Base-by-base conservation (phyloP, 1,140 invertebrate genomes). In the Caenorhabditis briggsae region DNA sequence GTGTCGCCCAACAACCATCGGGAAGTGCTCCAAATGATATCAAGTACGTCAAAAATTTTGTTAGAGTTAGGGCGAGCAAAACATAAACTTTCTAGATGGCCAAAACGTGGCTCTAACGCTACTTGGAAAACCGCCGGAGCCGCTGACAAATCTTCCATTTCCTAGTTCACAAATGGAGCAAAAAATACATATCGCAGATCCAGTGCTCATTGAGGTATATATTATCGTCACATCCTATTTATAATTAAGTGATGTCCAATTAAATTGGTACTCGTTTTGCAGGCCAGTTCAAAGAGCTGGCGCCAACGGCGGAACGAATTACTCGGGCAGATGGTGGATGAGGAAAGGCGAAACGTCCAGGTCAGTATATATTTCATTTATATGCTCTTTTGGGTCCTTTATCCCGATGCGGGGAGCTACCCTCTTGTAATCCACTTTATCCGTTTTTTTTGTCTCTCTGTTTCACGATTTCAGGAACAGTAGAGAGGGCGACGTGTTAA, bases 11-110 rank as follows among this genome's bases (percentile, higher is more conserved):
- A 95, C 90, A 97, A 96, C 90, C 97, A 98, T 92, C 95, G 95
- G 84, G 96, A 97, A 92, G 97, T 98, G 65, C 97, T 98, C 85
- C 95, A 95, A 89, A 95, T 97, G 89, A 98, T 97, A 90, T 96
- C 96, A 95, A 95, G 96, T 96, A 94, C 95, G 95, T 94, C 85
- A 65, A 64, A 53, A 86, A 50, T 9, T 46, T 16, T 23, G 11
- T 74, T 33, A 7, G n/a, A n/a, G n/a, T n/a, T n/a, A 74, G 43
- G n/a, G 23, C 7, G 23, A 20, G 20, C 25, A 64, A 82, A 3
- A 82, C 16, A 41, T 16, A 55, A 12, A 8, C 20, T 2, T 87
- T 89, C 78, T 89, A 93, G 93, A 93, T 90, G 93, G 93, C 74
- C 91, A 93, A 25, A 93, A 93, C 91, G 94, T 94, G 7, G 93